Base-by-base conservation (phyloP, 2,888 invertebrate species). In the Drosophila algonquin region DNA sequence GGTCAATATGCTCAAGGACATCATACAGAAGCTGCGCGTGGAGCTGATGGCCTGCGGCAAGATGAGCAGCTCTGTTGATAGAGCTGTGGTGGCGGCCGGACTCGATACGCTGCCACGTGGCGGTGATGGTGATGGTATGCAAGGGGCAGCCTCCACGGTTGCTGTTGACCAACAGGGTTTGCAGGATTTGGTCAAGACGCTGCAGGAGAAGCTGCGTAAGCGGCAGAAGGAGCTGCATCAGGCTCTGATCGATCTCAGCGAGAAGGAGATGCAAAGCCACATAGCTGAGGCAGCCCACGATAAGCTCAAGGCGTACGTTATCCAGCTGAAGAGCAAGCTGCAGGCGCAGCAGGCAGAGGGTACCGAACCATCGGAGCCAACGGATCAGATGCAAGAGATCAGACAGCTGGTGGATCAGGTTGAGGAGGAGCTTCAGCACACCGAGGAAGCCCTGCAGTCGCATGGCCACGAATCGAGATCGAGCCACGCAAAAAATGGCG, bases 261-360 rank as follows among this genome's bases (percentile, higher is more conserved):
- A 94, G 63, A 92, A 96, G 79, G 95, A 95, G 75, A 96, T 96
- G 92, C 94, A 95, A 47, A 94, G 95, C 0, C 93, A 95, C 18
- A 91, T 95, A 16, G 94, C 95, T 0, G 96, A 97, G 90, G 93
- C 94, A 1, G 94, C 95, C 0, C 94, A 95, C 76, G 96, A 96
- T 70, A 94, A 94, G 79, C 93, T 96, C 0, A 94, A 94, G 69
- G 87, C 93, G 0, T 95, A 95, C 87, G 90, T 95, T 0, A 90
- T 93, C 0, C 94, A 94, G 70, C 89, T 96, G 16, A 94, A 95
- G 1, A 93, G 94, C 57, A 93, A 93, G 93, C 32, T 93, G 5
- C 21, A 21, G 21, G 21, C 21, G 2, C 21, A 21, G 21, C 21
- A 18, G 4, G 40, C 21, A 3, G 46, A 44, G 10, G 27, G 18